phyloP scores from a whole-genome alignment of 2,113 vertebrate genomes.

The Mesitornis unicolor region DNA sequence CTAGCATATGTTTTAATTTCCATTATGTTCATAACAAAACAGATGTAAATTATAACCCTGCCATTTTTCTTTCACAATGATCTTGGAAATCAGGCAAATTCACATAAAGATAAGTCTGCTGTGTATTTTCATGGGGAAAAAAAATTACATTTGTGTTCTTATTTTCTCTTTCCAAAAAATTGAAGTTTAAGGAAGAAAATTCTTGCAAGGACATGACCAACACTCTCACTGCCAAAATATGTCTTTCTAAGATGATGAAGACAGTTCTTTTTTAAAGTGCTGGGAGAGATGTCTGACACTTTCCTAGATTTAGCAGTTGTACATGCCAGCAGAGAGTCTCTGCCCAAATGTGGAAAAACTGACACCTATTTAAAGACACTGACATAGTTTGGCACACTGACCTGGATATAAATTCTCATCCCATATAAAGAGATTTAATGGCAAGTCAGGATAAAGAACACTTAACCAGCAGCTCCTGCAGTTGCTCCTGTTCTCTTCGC shows the following conservation, averaged over 20 bases:
- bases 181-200: not conserved
- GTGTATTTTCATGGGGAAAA: not conserved
- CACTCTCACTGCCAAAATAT: not conserved
- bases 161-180: not conserved
- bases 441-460: not conserved
- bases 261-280: not conserved
- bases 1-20: not conserved
- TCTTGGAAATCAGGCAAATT: not conserved
- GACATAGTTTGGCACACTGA: conserved; percentile 17
- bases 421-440: conserved; percentile 23
- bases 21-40: not conserved
- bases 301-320: not conserved
- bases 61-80: not conserved
- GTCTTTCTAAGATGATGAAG: not conserved
- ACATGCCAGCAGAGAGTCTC: not conserved
- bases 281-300: not conserved
- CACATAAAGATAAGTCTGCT: not conserved
- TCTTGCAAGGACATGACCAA: not conserved
- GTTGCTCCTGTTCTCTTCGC: not conserved
- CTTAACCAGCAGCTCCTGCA: not conserved
- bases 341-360: conserved; percentile 46
- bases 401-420: not conserved
- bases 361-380: not conserved
- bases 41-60: not conserved
- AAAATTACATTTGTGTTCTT: not conserved